Conservation (phyloP, 2,888 invertebrate species). For the Allolobophora icterica region DNA sequence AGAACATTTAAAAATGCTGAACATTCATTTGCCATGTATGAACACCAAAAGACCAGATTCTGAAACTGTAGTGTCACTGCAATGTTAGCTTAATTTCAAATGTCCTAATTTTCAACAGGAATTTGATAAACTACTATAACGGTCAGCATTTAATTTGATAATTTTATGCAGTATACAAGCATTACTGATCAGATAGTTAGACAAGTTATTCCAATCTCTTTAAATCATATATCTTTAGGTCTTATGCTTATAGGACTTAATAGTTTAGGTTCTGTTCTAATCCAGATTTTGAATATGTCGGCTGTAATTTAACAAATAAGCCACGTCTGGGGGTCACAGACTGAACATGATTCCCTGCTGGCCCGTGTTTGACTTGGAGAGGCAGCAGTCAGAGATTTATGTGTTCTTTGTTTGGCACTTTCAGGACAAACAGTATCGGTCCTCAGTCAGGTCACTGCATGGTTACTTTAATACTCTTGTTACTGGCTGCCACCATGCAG, state of each 20-base stretch:
- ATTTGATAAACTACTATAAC: too few species aligned
- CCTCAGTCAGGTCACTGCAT: too few species aligned
- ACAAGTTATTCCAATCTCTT: neutral
- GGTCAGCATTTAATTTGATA: too few species aligned
- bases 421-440: neutral
- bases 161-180: too few species aligned
- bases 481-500: neutral
- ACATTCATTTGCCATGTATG: too few species aligned
- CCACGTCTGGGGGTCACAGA: neutral
- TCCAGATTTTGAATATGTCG: conserved; percentile 7
- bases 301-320: neutral
- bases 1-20: too few species aligned
- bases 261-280: neutral
- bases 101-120: too few species aligned
- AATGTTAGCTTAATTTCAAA: too few species aligned
- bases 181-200: too few species aligned
- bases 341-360: conserved; percentile 6
- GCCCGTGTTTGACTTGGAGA: neutral
- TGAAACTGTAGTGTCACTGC: too few species aligned
- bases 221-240: neutral
- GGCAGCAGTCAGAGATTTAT: neutral
- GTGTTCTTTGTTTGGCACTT: neutral
- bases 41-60: too few species aligned
- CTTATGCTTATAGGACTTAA: neutral
- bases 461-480: neutral